Base-by-base conservation (phyloP, 2,113 vertebrate genomes). In the Zapus hudsonius region DNA sequence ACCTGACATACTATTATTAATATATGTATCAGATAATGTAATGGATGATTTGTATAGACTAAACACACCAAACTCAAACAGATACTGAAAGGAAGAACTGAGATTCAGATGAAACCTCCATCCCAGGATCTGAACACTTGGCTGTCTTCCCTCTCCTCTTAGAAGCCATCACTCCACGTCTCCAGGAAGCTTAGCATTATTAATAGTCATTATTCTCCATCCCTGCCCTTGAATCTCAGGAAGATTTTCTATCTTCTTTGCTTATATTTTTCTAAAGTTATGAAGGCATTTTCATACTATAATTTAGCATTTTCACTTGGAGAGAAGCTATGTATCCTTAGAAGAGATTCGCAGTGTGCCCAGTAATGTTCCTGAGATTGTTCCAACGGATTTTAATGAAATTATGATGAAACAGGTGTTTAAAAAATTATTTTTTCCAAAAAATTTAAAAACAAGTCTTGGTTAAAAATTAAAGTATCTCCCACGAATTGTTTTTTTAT, bases 351-450 rank as follows among this genome's bases (percentile, higher is more conserved):
- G 97, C 95, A 95, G 57, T 94, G 93, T 95, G 92, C 90, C 95
- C 98, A 97, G 95, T 97, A 97, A 98, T 92, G 87, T 97, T 73
- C 0, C 63, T 92, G 95, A 96, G 87, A 96, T 92, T 87, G 90
- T 94, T 96, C 96, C 95, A 88, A 94, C 92, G 91, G 82, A 96
- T 96, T 74, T 63, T 87, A 96, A 96, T 93, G 93, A 98, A 97
- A 97, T 97, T 96, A 92, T 97, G 97, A 97, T 96, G 95, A 97
- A 99, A 99, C 98, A 99, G 98, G 98, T 99, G 98, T 98, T 95
- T 90, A 95, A 98, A 97, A 94, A 84, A 82, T 98, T 97, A 93
- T 96, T 97, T 93, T 96, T 97, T 97, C 96, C 95, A 96, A 97
- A 91, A 81, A 47, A 73, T 61, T 79, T 92, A 55, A 63, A 80